A percentile compares a stretch with the other conserved stretches of the same genome.
Evolutionary conservation across 2,888 invertebrate genomes (phyloP).

Genomic region (Acanthosoma haemorrhoidale): DNA sequence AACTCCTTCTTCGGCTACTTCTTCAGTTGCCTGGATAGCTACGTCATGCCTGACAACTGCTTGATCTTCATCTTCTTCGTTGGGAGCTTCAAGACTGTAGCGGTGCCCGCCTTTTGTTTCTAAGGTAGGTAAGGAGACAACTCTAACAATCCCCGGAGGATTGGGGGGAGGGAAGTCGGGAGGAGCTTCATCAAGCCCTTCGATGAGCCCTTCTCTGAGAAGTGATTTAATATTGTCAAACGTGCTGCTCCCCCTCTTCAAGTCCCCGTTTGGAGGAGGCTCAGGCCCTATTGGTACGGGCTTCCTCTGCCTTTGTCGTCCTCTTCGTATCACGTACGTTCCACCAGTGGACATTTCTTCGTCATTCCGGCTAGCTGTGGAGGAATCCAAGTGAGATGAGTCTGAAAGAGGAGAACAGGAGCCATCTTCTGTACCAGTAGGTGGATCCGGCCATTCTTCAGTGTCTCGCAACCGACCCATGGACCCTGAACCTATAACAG

Average conservation of each 20-base stretch:
- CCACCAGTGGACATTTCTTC: constrained; percentile 57
- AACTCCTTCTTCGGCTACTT: constrained; percentile 23
- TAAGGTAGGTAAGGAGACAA: constrained; percentile 57
- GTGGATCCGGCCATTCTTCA: constrained; percentile 71
- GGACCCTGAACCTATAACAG: constrained; percentile 60
- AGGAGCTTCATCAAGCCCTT: constrained; percentile 49
- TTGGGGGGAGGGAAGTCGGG: constrained; percentile 56
- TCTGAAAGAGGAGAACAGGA: constrained; percentile 57
- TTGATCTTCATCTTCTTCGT: constrained; percentile 35
- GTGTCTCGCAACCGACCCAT: constrained; percentile 64
- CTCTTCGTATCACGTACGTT: constrained; percentile 75
- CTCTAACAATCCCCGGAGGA: constrained; percentile 59
- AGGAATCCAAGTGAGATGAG: constrained; percentile 42
- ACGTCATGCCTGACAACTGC: constrained; percentile 32
- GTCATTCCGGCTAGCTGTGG: constrained; percentile 35
- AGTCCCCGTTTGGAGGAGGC: constrained; percentile 47
- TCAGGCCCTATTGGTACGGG: constrained; percentile 48
- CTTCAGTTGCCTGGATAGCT: constrained; percentile 36
- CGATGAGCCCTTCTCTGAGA: constrained; percentile 63
- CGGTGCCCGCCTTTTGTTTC: constrained; percentile 16
- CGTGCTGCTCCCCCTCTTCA: constrained; percentile 67
- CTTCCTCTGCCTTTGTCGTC: constrained; percentile 61
- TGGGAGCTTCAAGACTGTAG: constrained; percentile 33
- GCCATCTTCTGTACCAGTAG: constrained; percentile 61
- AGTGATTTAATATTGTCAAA: constrained; percentile 72